phyloP scores from a whole-genome alignment of 1,140 invertebrate genomes.

The Diuraphis noxia region DNA sequence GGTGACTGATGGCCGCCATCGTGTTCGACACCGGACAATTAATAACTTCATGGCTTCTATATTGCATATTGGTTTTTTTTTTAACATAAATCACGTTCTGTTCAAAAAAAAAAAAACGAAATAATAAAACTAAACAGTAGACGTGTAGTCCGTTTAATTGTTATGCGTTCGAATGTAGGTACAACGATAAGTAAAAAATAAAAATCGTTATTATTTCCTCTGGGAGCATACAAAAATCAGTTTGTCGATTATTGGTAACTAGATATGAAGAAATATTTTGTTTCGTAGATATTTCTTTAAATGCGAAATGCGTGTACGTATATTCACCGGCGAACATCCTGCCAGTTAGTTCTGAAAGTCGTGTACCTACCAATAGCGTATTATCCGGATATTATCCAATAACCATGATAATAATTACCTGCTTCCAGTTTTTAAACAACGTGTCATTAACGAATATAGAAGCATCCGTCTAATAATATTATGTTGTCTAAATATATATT shows the following conservation, averaged over 20 bases:
- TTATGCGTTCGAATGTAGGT: not conserved
- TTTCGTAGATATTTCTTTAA: not conserved
- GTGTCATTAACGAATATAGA: not conserved
- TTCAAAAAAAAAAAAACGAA: not conserved
- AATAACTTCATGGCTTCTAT: slow-evolving; percentile 9
- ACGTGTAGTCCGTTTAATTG: not conserved
- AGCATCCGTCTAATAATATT: not conserved
- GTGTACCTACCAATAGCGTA: not conserved
- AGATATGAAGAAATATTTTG: not conserved
- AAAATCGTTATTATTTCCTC: slow-evolving; percentile 16
- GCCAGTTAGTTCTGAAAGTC: too few relatives aligned
- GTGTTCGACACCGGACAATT: slow-evolving; percentile 44
- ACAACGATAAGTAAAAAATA: not conserved
- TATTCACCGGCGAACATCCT: not conserved
- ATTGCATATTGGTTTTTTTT: slow-evolving; percentile 23
- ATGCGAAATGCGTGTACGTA: not conserved
- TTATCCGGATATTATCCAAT: not conserved
- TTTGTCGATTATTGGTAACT: not conserved
- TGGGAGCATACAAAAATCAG: not conserved
- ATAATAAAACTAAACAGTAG: not conserved
- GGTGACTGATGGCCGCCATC: slow-evolving; percentile 41
- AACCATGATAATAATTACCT: not conserved
- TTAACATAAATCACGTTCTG: slow-evolving; percentile 42
- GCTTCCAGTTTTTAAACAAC: slow-evolving; percentile 4
- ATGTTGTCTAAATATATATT: not conserved